Evolutionary conservation across 30 jellyfish, hydroid and myxozoan species (phyloP).

Genomic region (Clytia hemisphaerica): DNA sequence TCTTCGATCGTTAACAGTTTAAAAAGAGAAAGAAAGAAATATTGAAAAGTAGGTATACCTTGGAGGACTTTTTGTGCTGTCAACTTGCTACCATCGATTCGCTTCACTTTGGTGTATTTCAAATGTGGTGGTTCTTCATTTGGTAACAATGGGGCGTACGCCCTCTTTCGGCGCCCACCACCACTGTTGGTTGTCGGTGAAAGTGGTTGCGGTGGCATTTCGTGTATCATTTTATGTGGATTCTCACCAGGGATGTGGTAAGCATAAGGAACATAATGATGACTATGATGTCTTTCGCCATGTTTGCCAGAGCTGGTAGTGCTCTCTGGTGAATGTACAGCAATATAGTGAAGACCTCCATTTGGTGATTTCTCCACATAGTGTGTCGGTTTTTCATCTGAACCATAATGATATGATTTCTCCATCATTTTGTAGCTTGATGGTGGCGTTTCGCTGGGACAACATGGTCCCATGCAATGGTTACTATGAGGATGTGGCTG

Average conservation of each 20-base stretch:
- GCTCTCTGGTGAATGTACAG: slow-evolving; percentile 39
- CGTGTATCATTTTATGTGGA: too few species aligned
- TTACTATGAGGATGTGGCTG: too few species aligned
- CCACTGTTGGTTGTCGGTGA: slow-evolving; percentile 39
- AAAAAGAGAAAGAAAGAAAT: too few species aligned
- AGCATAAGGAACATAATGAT: slow-evolving; percentile 67
- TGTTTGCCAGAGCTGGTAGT: slow-evolving; percentile 8
- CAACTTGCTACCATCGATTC: slow-evolving; percentile 91
- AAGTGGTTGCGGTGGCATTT: slow-evolving; percentile 72
- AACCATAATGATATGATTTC: too few species aligned
- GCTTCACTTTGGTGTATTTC: slow-evolving; percentile 87
- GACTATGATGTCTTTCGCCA: slow-evolving; percentile 28
- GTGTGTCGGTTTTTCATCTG: not conserved
- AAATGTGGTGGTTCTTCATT: slow-evolving; percentile 98
- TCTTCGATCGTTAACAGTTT: too few species aligned
- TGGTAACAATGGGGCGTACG: slow-evolving; percentile 59
- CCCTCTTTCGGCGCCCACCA: slow-evolving; percentile 40
- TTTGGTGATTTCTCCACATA: too few species aligned
- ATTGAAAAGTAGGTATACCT: slow-evolving; percentile 32
- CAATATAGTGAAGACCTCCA: slow-evolving; percentile 43
- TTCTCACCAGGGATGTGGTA: slow-evolving; percentile 69
- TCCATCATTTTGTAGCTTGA: slow-evolving; percentile 61
- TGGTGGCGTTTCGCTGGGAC: slow-evolving; percentile 39
- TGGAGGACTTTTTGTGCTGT: slow-evolving; percentile 86
- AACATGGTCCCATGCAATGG: slow-evolving; percentile 72